phyloP scores from a whole-genome alignment of 2,888 invertebrate genomes.

The Agrochola lychnidis region DNA sequence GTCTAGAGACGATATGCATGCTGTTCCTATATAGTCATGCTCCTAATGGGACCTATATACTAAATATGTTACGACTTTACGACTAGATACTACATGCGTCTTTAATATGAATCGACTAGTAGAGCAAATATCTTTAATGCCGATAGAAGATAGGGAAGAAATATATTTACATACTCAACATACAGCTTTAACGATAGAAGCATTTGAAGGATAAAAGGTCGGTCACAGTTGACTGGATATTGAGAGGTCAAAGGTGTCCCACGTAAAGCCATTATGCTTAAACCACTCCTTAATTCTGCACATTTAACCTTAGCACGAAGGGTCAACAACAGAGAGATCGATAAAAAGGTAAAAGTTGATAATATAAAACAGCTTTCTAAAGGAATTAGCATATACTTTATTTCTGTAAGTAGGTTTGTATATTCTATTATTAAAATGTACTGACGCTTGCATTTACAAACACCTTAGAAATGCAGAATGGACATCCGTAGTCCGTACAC shows the following conservation, averaged over 20 bases:
- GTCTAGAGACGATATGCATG: conserved; percentile 1
- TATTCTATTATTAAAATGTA: not conserved
- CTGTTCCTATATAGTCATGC: not conserved
- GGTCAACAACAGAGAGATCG: conserved; percentile 19
- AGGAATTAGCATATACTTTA: not conserved
- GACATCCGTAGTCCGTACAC: not conserved
- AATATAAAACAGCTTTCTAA: not conserved
- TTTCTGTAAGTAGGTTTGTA: not conserved
- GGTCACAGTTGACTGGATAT: conserved; percentile 31
- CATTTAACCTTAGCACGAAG: conserved; percentile 10
- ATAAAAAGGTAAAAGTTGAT: not conserved
- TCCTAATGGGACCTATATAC: conserved; percentile 13
- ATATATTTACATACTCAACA: not conserved
- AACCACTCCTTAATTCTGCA: conserved; percentile 25
- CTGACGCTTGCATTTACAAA: not conserved
- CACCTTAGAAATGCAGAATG: not conserved
- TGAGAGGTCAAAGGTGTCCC: conserved; percentile 24
- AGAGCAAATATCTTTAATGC: conserved; percentile 13
- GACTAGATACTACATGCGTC: not conserved
- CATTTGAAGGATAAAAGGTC: conserved; percentile 40
- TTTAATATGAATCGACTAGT: not conserved
- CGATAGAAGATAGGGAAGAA: not conserved
- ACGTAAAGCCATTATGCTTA: not conserved
- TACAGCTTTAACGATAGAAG: conserved; percentile 17
- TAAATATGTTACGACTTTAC: conserved; percentile 5